A percentile compares a stretch with the other conserved stretches of the same genome.
phyloP scores from a whole-genome alignment of 2,113 vertebrate genomes.

The Barnardius zonarius region DNA sequence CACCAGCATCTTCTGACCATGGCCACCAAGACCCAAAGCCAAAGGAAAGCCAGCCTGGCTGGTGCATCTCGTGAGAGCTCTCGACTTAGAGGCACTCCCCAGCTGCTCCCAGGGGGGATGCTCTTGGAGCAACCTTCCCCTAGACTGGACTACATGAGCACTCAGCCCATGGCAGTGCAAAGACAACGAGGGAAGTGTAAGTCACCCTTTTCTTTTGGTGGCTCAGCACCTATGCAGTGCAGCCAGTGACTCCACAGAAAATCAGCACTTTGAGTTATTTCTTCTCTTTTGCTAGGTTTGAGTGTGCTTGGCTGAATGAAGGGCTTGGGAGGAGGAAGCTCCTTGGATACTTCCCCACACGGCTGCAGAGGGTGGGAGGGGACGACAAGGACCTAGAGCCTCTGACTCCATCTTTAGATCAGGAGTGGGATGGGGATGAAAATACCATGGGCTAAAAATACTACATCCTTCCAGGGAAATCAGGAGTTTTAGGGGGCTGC shows the following conservation, averaged over 20 bases:
- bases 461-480: neutral
- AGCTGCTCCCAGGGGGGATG: neutral
- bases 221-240: neutral
- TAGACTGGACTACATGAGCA: neutral
- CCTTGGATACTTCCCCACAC: neutral
- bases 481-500: neutral
- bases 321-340: conserved; percentile 1
- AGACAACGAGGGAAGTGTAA: neutral
- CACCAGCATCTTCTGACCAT: neutral
- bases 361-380: conserved; percentile 29
- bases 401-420: conserved; percentile 38
- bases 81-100: neutral
- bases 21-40: neutral
- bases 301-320: neutral
- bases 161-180: neutral
- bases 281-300: neutral
- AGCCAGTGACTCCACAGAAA: neutral
- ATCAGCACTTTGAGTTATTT: neutral
- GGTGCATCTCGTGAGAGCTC: neutral
- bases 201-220: neutral
- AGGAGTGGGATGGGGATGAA: conserved; percentile 41
- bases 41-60: neutral
- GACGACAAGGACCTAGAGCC: neutral
- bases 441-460: neutral
- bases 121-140: neutral